Evolutionary conservation across 2,113 vertebrate species (phyloP).

Genomic region (Ctenomys sociabilis): DNA sequence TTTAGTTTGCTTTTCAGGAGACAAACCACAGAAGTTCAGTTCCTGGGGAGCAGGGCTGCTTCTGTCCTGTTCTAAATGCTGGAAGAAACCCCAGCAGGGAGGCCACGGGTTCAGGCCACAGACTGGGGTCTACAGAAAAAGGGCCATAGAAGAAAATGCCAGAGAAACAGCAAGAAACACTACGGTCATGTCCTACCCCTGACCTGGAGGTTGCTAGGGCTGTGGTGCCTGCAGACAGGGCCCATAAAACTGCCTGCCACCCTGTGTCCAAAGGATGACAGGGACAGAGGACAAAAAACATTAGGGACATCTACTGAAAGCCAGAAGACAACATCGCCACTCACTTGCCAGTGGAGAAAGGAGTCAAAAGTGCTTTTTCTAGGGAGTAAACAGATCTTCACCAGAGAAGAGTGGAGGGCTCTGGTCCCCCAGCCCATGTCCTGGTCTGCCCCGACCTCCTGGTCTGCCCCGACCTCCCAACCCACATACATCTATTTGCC

Average conservation of each 20-base stretch:
- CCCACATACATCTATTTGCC: not conserved
- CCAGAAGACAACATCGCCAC: constrained; percentile 62
- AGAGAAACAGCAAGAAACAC: constrained; percentile 52
- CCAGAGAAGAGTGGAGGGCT: not conserved
- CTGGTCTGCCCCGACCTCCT: not conserved
- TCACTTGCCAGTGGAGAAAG: constrained; percentile 11
- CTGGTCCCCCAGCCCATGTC: not conserved
- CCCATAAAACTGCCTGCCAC: constrained; percentile 69
- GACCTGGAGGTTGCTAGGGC: not conserved
- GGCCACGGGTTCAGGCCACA: not conserved
- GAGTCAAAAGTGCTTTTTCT: constrained; percentile 39
- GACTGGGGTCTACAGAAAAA: not conserved
- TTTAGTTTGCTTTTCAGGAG: not conserved
- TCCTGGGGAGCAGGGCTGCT: accelerated
- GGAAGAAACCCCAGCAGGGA: not conserved
- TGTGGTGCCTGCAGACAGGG: not conserved
- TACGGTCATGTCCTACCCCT: constrained; percentile 62
- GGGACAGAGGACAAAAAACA: constrained; percentile 67
- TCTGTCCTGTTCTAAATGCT: constrained; percentile 14
- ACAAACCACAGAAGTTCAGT: not conserved
- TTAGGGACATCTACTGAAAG: constrained; percentile 74
- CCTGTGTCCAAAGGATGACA: constrained; percentile 44
- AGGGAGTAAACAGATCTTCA: constrained; percentile 50
- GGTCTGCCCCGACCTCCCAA: not conserved
- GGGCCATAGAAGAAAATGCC: not conserved